Conservation (phyloP, 2,888 invertebrate genomes). For the Gortyna flavago region DNA sequence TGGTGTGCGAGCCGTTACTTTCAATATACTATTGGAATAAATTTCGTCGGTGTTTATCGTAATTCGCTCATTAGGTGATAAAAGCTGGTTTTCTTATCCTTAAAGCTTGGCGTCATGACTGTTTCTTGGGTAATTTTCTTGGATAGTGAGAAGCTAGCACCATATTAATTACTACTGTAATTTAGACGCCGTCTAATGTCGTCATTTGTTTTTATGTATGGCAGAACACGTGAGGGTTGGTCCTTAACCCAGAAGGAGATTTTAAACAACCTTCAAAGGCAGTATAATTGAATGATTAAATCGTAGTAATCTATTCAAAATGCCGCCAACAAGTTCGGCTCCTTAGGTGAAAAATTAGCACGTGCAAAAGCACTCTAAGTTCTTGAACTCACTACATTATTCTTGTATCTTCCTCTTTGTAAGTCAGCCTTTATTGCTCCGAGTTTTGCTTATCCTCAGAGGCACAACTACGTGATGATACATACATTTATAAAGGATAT, state of each 20-base stretch:
- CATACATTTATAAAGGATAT: constrained; percentile 64
- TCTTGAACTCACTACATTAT: constrained; percentile 19
- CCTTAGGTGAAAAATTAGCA: constrained; percentile 18
- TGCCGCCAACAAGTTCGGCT: neutral
- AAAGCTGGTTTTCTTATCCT: constrained; percentile 52
- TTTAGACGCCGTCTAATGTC: constrained; percentile 37
- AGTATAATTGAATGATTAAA: too few species aligned
- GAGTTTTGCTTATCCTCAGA: constrained; percentile 59
- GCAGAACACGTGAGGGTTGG: constrained; percentile 13
- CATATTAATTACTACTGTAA: constrained; percentile 52
- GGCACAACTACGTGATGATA: constrained; percentile 63
- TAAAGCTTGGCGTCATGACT: constrained; percentile 44
- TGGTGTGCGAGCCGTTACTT: constrained; percentile 80
- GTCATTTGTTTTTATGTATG: constrained; percentile 46
- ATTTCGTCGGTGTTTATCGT: constrained; percentile 66
- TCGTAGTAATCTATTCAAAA: neutral
- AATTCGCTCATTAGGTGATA: constrained; percentile 63
- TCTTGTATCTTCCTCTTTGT: constrained; percentile 29
- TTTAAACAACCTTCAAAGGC: neutral
- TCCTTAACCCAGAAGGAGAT: neutral
- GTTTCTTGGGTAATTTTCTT: constrained; percentile 44
- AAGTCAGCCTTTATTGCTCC: constrained; percentile 42
- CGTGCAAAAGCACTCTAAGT: constrained; percentile 20
- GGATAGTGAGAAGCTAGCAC: constrained; percentile 54
- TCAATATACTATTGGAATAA: constrained; percentile 80